Evolutionary conservation across 2,888 invertebrate species (phyloP).

Genomic region (Arge pagana): DNA sequence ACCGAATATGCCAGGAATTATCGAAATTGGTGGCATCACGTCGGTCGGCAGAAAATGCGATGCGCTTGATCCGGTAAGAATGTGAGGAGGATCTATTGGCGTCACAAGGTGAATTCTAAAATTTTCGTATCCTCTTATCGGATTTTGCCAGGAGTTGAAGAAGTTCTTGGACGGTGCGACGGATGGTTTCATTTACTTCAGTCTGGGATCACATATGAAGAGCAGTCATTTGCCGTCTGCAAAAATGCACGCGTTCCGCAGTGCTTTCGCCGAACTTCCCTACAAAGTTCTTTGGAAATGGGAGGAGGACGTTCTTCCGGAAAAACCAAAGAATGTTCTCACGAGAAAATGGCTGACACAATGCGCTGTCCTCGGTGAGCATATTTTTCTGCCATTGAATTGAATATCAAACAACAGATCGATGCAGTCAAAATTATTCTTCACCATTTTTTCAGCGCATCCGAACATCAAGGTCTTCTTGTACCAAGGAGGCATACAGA

Average conservation of each 20-base stretch:
- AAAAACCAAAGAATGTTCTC: constrained; percentile 57
- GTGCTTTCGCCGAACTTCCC: constrained; percentile 55
- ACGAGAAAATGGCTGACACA: constrained; percentile 58
- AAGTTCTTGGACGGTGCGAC: constrained; percentile 55
- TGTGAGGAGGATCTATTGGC: too few species aligned
- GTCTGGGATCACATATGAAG: constrained; percentile 59
- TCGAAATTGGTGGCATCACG: constrained; percentile 3
- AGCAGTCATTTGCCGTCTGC: constrained; percentile 56
- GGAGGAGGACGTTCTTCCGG: constrained; percentile 53
- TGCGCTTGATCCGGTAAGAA: too few species aligned
- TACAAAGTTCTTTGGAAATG: constrained; percentile 61
- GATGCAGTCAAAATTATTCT: too few species aligned
- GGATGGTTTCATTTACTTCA: constrained; percentile 60
- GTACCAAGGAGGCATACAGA: constrained; percentile 44
- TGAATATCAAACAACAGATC: too few species aligned
- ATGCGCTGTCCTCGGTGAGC: constrained; percentile 52
- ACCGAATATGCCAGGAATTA: constrained; percentile 1
- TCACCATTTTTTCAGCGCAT: constrained; percentile 33
- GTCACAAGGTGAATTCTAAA: not conserved
- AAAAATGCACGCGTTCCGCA: constrained; percentile 52
- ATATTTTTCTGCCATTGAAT: not conserved
- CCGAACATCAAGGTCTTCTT: constrained; percentile 40
- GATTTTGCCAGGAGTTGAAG: constrained; percentile 46
- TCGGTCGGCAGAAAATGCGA: too few species aligned
- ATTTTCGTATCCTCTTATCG: not conserved